Evolutionary conservation across 2,888 invertebrate genomes (phyloP), one percentile per base, ranked within the genome.

Genomic region (Pegoplata infirma): DNA sequence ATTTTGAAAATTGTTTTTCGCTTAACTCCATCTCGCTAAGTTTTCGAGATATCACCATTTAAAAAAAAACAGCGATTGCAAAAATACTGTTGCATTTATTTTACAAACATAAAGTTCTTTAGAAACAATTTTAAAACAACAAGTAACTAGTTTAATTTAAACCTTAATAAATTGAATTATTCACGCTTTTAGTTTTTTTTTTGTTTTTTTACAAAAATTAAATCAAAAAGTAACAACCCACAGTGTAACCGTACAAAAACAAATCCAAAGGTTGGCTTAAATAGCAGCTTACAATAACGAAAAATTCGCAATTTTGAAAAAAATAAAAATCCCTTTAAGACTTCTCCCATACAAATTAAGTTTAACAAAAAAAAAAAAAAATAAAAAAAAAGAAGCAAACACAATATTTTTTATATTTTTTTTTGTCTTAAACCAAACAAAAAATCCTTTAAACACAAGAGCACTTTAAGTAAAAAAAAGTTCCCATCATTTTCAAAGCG

Each of bases 401-500:
- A 61, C 53, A 63, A 61, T 72, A 55, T 66, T 8, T 46, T 47
- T 23, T 32, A n/a, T n/a, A n/a, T n/a, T n/a, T n/a, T n/a, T n/a
- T n/a, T n/a, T n/a, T n/a, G n/a, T 56, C 40, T n/a, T 8, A 25
- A 44, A 59, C 2, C 55, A 28, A 44, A 51, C 55, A 28, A 46
- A 59, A 59, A 67, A 75, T 75, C 75, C 63, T 75, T 75, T 63
- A 75, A 75, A 72, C 63, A 64, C 69, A 64, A 78, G 46, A 78
- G 46, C 73, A 68, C 59, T 63, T 59, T 63, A 63, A 63, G 5
- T 56, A 74, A 66, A 23, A 71, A 61, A 66, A 71, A 72, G 75
- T 75, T 79, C 79, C 79, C 79, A 75, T 79, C 75, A 63, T 56
- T 79, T 75, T 79, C 71, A 79, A 79, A 75, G 79, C 79, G 75